Percentiles rank a stretch among this genome's conserved stretches.
These are phyloP conservation scores for Synaphobranchus kaupii DNA, from an alignment of 2,797 vertebrate genomes.

Conservation along the genomic window DNA sequence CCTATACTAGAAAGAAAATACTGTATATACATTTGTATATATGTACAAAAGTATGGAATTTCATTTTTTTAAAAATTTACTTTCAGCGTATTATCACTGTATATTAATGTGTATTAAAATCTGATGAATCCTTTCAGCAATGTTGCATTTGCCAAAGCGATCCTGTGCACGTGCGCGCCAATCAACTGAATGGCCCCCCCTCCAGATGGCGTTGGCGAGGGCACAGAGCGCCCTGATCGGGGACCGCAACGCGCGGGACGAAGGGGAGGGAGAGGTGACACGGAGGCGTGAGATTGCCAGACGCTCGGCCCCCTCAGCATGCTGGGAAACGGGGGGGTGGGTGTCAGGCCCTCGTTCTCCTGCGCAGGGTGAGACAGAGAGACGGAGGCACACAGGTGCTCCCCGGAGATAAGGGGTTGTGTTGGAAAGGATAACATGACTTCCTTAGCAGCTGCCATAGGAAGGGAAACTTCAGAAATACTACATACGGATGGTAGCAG, in stretches of 20 bases:
- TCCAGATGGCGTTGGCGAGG: background rate
- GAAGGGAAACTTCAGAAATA: background rate
- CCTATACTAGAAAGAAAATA: background rate
- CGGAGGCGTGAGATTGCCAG: background rate
- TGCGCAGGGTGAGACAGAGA: background rate
- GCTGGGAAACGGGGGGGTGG: background rate
- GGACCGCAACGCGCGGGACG: background rate
- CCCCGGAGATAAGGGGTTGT: background rate
- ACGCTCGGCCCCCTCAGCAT: background rate
- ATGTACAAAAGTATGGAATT: background rate
- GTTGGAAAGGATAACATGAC: background rate
- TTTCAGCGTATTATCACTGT: background rate
- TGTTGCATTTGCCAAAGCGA: background rate
- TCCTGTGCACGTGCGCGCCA: background rate
- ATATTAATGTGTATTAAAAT: background rate
- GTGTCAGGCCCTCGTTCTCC: background rate
- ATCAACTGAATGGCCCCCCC: background rate
- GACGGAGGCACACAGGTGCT: slow-evolving; percentile 19
- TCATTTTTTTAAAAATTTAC: background rate
- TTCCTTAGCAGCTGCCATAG: slow-evolving; percentile 18
- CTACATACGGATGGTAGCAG: background rate
- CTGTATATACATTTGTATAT: too few species aligned
- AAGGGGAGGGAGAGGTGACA: background rate
- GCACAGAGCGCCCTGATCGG: background rate
- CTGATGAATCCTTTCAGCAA: background rate